Base-by-base conservation (phyloP, 2,797 vertebrate species). In the Chrysocyon brachyurus region DNA sequence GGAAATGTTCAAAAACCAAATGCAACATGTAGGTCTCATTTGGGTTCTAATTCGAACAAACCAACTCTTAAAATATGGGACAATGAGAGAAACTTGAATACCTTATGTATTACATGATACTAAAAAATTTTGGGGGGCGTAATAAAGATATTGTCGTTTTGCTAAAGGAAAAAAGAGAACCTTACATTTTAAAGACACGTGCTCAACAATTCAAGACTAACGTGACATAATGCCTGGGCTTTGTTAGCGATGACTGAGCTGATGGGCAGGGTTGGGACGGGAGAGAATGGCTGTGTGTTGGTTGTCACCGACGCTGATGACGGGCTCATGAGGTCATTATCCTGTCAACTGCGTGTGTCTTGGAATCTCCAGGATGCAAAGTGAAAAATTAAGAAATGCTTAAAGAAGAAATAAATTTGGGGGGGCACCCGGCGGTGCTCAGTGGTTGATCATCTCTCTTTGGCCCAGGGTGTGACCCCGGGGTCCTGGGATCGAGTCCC, bases 171-270 rank as follows among this genome's bases (percentile, higher is more conserved):
- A 92, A 56, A 64, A 82, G 49, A 72, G 26, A 46, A 46, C 2
- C 57, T 96, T 81, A 36, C 75, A 10, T 77, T 54, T 77, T 63
- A 93, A 84, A 79, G 72, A 92, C 59, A 36, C 5, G 33, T 10
- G 63, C 28, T 96, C 31, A 86, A 83, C 56, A 78, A 36, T 87
- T 90, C 73, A 70, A 94, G n/a, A 36, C 46, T 81, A 59, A 84
- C 81, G 73, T 64, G 59, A 72, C 22, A 64, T 56, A 77, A 46
- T 40, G 63, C 8, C 14, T 84, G 26, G 31, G 75, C 54, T 81
- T 90, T 94, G 31, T 90, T 89, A 64, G 85, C 7, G 90, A 94
- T 85, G 87, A 33, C 52, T 59, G 57, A 86, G 68, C 75, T 70
- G 17, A 40, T 24, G 17, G 64, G 52, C n/a, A 33, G 33, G 40